phyloP scores from a whole-genome alignment of 1,140 invertebrate species.

The Bilobella aurantiaca region DNA sequence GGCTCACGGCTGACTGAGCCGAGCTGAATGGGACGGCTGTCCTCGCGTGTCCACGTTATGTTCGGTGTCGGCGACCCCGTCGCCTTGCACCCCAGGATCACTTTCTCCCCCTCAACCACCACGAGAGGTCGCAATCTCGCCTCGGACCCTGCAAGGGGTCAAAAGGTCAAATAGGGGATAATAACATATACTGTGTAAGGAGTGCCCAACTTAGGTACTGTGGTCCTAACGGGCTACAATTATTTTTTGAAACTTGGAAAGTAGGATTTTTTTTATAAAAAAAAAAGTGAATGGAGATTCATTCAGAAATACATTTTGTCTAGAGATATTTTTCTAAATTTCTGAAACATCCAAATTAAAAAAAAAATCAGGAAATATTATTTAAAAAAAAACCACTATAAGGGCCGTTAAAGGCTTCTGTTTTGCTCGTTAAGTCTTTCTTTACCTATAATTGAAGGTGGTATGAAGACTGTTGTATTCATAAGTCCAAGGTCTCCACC shows the following conservation, averaged over 20 bases:
- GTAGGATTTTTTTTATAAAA: too few relatives aligned
- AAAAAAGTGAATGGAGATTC: too few relatives aligned
- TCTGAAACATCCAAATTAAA: too few relatives aligned
- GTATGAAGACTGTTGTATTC: constrained; percentile 49
- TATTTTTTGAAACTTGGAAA: too few relatives aligned
- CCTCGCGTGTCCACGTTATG: constrained; percentile 63
- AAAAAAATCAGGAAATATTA: too few relatives aligned
- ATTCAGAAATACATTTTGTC: too few relatives aligned
- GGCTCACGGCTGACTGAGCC: constrained; percentile 48
- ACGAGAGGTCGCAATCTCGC: constrained; percentile 41
- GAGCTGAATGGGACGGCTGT: constrained; percentile 52
- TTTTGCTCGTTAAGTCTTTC: too few relatives aligned
- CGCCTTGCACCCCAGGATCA: constrained; percentile 63
- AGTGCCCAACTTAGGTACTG: not conserved
- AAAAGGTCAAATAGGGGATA: not conserved
- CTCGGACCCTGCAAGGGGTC: constrained; percentile 9
- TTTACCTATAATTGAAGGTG: constrained; percentile 64
- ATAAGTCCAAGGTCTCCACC: constrained; percentile 40
- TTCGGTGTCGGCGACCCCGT: constrained; percentile 60
- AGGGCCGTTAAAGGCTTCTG: too few relatives aligned
- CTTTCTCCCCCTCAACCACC: constrained; percentile 60
- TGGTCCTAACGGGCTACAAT: constrained; percentile 22
- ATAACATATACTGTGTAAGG: not conserved
- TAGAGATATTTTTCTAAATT: too few relatives aligned
- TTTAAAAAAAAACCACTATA: too few relatives aligned